Percentiles rank a stretch among this genome's conserved stretches.
These are phyloP conservation scores for Leptura quadrifasciata DNA, from an alignment of 2,888 invertebrate species.

Conservation along the genomic window DNA sequence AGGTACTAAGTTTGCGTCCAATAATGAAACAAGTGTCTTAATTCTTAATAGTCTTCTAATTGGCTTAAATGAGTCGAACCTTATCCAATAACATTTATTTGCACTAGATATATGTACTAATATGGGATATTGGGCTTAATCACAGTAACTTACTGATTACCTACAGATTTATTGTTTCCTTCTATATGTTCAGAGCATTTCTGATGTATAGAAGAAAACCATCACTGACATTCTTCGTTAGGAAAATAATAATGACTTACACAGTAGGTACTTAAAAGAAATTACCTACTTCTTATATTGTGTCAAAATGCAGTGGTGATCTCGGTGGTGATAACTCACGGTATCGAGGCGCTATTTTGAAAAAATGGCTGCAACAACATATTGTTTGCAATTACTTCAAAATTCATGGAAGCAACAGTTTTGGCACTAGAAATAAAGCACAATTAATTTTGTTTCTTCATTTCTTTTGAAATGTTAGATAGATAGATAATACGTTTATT, in stretches of 20 bases:
- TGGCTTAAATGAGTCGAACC: conserved; percentile 15
- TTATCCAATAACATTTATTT: conserved; percentile 1
- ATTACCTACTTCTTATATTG: no score
- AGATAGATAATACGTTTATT: no score
- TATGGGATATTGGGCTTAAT: background rate
- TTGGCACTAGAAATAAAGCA: no score
- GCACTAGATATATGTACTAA: background rate
- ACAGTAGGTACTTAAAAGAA: no score
- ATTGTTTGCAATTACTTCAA: no score
- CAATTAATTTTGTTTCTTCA: no score
- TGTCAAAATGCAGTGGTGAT: no score
- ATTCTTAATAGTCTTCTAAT: conserved; percentile 27
- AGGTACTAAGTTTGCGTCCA: conserved; percentile 3
- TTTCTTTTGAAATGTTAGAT: no score
- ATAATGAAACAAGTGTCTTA: conserved; percentile 24
- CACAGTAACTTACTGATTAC: background rate
- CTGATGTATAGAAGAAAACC: background rate
- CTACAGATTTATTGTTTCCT: background rate
- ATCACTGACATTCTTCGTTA: background rate
- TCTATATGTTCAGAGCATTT: background rate
- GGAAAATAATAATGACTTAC: background rate
- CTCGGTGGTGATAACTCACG: no score
- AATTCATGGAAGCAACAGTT: no score
- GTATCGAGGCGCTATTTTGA: no score
- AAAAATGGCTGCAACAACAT: no score